Base-by-base conservation (phyloP, 2,888 invertebrate species). In the Ochropleura leucogaster region DNA sequence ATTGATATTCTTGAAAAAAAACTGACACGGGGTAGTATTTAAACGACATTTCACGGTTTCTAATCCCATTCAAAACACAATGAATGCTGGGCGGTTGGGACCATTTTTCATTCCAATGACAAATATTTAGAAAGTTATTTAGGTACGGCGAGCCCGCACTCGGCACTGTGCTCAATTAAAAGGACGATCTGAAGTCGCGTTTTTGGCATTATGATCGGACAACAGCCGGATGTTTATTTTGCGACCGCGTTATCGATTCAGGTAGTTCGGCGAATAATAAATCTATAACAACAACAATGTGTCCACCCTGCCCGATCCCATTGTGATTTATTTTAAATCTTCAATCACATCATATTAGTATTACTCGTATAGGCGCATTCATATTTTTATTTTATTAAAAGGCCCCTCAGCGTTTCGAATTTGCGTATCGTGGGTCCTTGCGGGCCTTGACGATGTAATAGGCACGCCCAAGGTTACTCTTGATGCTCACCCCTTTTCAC, bases 51-150 rank as follows among this genome's bases (percentile, higher is more conserved):
- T 94, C 92, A 94, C 92, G 95, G 94, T 93, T 93, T 92, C 92
- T 96, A 96, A 96, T 96, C 95, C 95, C 90, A 96, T 96, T 95
- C 92, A 94, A 89, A 90, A 90, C 85, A 95, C 94, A 94, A 94
- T 92, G 91, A 89, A 91, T 89, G 90, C 91, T 87, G 89, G 92
- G 90, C 91, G 92, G 92, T 88, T 91, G 90, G 86, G 89, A 90
- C 93, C 94, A 95, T 96, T 95, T 95, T 95, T 96, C 96, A 96
- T 95, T 93, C 93, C 90, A 93, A 95, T 92, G 95, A 94, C 95
- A 96, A 96, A 96, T 96, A 95, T 96, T 96, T 95, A 94, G 96
- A 96, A 96, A 95, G 95, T 93, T 95, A 95, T 96, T 95, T 95
- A 76, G 68, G 57, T 40, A 59, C 57, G 63, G 92, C 90, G 92